A percentile compares a stretch with the other conserved stretches of the same genome.
These are phyloP conservation scores for Spinibarbus caldwelli DNA, from an alignment of 2,797 vertebrate species.

Conservation along the genomic window DNA sequence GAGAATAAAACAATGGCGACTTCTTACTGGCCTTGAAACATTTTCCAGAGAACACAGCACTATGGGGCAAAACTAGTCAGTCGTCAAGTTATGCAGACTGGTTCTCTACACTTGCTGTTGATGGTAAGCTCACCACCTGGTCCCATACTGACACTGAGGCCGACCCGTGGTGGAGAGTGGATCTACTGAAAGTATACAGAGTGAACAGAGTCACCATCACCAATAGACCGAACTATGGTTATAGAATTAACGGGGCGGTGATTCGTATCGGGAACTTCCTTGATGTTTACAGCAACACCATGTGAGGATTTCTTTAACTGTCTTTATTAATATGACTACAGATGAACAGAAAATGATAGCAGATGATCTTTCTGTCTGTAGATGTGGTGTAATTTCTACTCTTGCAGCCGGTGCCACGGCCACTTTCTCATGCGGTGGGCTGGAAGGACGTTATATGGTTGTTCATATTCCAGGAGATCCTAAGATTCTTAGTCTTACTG, in stretches of 20 bases:
- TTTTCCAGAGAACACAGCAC: no score
- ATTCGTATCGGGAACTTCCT: not conserved
- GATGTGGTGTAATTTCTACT: not conserved
- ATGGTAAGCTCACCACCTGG: no score
- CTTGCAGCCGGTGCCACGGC: not conserved
- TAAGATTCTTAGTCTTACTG: not conserved
- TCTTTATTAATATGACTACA: not conserved
- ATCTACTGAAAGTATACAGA: not conserved
- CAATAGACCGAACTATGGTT: not conserved
- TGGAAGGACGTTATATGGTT: not conserved
- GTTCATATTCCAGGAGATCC: not conserved
- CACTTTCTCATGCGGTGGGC: not conserved
- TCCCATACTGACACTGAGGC: accelerated
- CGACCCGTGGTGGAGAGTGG: not conserved
- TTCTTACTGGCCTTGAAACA: no score
- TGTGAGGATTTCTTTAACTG: not conserved
- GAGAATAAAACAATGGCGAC: no score
- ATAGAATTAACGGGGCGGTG: not conserved
- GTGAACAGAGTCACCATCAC: not conserved
- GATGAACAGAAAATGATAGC: not conserved
- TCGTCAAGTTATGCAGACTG: no score
- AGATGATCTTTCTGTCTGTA: not conserved
- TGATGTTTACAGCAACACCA: not conserved
- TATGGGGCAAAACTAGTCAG: no score
- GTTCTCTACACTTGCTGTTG: no score